These are phyloP conservation scores for Mimumesa dahlbomi DNA, from an alignment of 2,888 invertebrate genomes.

Conservation along the genomic window DNA sequence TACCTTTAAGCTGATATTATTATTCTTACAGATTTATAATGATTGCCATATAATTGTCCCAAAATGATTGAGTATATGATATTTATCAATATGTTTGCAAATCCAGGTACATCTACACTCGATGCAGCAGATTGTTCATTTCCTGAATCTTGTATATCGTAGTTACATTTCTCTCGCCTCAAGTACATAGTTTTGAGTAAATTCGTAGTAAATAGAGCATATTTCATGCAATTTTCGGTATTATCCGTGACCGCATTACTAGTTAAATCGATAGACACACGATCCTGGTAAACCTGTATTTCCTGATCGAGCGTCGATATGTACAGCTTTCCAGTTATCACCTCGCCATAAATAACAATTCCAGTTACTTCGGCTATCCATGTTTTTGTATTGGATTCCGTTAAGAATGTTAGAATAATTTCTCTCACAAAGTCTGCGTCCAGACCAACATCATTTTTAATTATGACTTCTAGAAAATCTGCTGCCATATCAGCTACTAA, in stretches of 20 bases:
- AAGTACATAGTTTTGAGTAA: slow-evolving; percentile 63
- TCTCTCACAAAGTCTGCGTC: slow-evolving; percentile 39
- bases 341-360: slow-evolving; percentile 73
- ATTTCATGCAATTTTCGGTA: slow-evolving; percentile 71
- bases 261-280: slow-evolving; percentile 59
- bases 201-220: slow-evolving; percentile 74
- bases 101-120: slow-evolving; percentile 63
- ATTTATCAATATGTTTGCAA: slow-evolving; percentile 72
- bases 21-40: slow-evolving; percentile 79
- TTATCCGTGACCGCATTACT: slow-evolving; percentile 64
- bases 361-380: slow-evolving; percentile 71
- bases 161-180: slow-evolving; percentile 37
- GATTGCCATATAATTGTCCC: slow-evolving; percentile 74
- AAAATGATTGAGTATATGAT: slow-evolving; percentile 77
- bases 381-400: slow-evolving; percentile 64
- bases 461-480: slow-evolving; percentile 68
- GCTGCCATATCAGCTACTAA: slow-evolving; percentile 64
- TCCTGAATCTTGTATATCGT: slow-evolving; percentile 57
- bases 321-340: slow-evolving; percentile 74
- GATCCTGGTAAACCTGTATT: slow-evolving; percentile 57
- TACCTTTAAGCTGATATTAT: too few species aligned
- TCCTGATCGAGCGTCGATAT: slow-evolving; percentile 59
- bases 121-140: slow-evolving; percentile 10
- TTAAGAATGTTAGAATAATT: slow-evolving; percentile 65
- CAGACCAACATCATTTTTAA: slow-evolving; percentile 38